Conservation (phyloP, 2,797 vertebrate species). For the Rhinatrema bivittatum region DNA sequence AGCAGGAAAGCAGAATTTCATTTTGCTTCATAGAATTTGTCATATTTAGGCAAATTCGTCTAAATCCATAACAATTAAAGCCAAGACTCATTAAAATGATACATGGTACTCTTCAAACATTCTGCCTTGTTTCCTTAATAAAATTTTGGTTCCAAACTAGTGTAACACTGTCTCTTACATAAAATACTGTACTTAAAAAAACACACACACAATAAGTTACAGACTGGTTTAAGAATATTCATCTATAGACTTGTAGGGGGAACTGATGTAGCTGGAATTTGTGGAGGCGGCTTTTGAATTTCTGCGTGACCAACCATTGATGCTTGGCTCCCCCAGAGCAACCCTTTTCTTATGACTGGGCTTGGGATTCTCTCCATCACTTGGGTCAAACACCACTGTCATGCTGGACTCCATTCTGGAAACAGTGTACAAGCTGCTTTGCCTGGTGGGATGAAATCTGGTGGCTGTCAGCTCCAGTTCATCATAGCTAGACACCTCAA, state of each 20-base stretch:
- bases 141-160: too few relatives aligned
- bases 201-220: too few relatives aligned
- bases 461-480: slow-evolving; percentile 77
- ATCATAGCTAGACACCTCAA: slow-evolving; percentile 73
- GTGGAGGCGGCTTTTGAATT: slow-evolving; percentile 42
- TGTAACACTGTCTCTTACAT: too few relatives aligned
- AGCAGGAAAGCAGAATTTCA: too few relatives aligned
- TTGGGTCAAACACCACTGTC: slow-evolving; percentile 57
- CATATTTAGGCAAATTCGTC: too few relatives aligned
- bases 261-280: slow-evolving; percentile 51
- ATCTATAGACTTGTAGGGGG: slow-evolving; percentile 41
- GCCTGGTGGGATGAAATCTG: slow-evolving; percentile 66
- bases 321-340: slow-evolving; percentile 37
- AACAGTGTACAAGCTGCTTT: slow-evolving; percentile 83
- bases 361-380: slow-evolving; percentile 44
- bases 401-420: slow-evolving; percentile 76
- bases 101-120: too few relatives aligned
- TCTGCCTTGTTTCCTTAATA: too few relatives aligned
- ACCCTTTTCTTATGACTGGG: slow-evolving; percentile 54
- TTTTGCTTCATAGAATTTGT: too few relatives aligned
- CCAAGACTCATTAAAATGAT: too few relatives aligned
- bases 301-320: slow-evolving; percentile 39
- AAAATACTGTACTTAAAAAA: too few relatives aligned
- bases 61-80: too few relatives aligned
- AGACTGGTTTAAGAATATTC: slow-evolving; percentile 50